phyloP scores from a whole-genome alignment of 1,140 invertebrate species.

The Bombus waltoni region DNA sequence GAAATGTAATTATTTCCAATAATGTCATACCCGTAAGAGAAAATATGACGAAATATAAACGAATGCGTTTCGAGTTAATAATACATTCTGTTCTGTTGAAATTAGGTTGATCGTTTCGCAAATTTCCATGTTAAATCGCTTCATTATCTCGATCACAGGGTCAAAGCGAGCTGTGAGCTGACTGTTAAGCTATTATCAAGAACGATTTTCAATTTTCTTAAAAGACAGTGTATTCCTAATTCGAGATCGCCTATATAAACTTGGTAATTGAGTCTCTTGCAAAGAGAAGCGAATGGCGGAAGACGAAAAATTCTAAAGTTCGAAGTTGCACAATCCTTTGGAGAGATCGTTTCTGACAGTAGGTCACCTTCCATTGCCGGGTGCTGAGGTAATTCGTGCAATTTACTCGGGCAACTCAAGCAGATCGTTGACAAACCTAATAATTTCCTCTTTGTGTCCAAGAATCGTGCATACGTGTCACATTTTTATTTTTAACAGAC shows the following conservation, averaged over 20 bases:
- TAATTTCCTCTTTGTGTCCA: slow-evolving; percentile 54
- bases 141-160: background rate
- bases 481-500: slow-evolving; percentile 41
- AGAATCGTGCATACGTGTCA: slow-evolving; percentile 29
- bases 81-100: background rate
- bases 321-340: slow-evolving; percentile 1
- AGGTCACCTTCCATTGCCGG: slow-evolving; percentile 45
- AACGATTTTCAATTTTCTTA: background rate
- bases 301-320: background rate
- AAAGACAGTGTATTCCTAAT: background rate
- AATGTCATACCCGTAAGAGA: background rate
- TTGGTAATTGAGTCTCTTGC: background rate
- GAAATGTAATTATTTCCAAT: too few relatives aligned
- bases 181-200: background rate
- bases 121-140: slow-evolving; percentile 1
- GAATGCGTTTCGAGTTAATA: background rate
- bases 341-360: slow-evolving; percentile 1
- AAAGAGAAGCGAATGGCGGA: background rate
- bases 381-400: slow-evolving; percentile 40
- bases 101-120: background rate
- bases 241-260: too few relatives aligned
- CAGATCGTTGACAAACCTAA: slow-evolving; percentile 44
- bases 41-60: background rate
- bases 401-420: slow-evolving; percentile 42
- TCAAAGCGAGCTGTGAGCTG: background rate